These are phyloP conservation scores for Diacarnus erythraeanus DNA, from an alignment of 37 sponge, comb jelly and placozoan genomes.

Conservation along the genomic window DNA sequence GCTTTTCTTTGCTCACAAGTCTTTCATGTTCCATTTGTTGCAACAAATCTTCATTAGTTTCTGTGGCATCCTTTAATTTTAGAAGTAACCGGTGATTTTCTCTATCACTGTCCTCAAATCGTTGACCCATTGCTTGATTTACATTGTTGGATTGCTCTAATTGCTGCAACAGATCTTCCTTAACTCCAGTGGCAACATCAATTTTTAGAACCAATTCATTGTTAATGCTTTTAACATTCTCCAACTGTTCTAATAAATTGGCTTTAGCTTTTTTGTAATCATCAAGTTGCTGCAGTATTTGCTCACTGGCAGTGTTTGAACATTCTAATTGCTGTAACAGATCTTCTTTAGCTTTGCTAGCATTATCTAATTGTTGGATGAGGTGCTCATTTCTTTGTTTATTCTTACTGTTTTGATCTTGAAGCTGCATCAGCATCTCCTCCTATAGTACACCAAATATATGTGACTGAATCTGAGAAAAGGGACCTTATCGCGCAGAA, in stretches of 20 bases:
- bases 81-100: not conserved
- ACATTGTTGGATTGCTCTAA: not conserved
- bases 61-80: not conserved
- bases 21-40: not conserved
- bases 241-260: not conserved
- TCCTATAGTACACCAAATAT: too few species aligned
- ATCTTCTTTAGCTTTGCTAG: not conserved
- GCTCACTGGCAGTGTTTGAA: not conserved
- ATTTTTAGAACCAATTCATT: not conserved
- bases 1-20: not conserved
- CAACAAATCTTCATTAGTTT: not conserved
- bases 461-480: too few species aligned
- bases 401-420: not conserved
- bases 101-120: not conserved
- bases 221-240: too few species aligned
- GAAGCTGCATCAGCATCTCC: not conserved
- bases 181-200: not conserved
- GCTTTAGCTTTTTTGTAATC: not conserved
- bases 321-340: not conserved
- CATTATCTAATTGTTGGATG: not conserved
- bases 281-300: not conserved
- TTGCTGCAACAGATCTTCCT: not conserved
- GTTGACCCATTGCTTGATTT: not conserved
- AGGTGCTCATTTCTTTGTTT: too few species aligned
- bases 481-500: too few species aligned